A percentile compares a stretch with the other conserved stretches of the same genome.
Conservation (phyloP, 2,888 invertebrate genomes). For the Argyresthia goedartella region DNA sequence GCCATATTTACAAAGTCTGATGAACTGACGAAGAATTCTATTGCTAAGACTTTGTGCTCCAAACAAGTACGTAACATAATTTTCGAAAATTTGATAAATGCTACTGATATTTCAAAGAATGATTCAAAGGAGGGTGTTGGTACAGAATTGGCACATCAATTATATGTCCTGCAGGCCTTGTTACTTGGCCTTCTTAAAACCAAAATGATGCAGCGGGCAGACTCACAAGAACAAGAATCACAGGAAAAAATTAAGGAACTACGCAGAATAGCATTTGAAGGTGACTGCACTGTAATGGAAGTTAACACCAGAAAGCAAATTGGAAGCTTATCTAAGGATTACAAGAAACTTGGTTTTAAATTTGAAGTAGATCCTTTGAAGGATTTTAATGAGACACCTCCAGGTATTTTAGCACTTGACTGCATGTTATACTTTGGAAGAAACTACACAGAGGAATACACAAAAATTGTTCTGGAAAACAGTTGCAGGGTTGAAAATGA, state of each 20-base stretch:
- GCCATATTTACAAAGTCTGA: slow-evolving; percentile 93
- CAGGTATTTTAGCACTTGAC: slow-evolving; percentile 91
- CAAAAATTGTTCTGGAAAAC: slow-evolving; percentile 91
- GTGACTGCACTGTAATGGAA: slow-evolving; percentile 76
- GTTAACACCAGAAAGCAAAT: slow-evolving; percentile 76
- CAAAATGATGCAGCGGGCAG: slow-evolving; percentile 88
- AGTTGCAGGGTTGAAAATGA: slow-evolving; percentile 85
- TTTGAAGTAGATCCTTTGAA: slow-evolving; percentile 92
- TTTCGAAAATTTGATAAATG: slow-evolving; percentile 81
- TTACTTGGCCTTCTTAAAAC: slow-evolving; percentile 89
- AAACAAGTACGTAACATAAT: slow-evolving; percentile 89
- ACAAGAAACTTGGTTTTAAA: slow-evolving; percentile 94
- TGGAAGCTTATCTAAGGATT: slow-evolving; percentile 86
- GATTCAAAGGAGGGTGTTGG: slow-evolving; percentile 75
- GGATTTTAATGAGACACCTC: slow-evolving; percentile 93
- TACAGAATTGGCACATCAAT: slow-evolving; percentile 93
- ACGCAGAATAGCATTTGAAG: slow-evolving; percentile 91
- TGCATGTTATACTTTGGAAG: slow-evolving; percentile 97
- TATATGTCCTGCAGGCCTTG: slow-evolving; percentile 92
- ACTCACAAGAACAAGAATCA: slow-evolving; percentile 89
- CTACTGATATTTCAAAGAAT: slow-evolving; percentile 45
- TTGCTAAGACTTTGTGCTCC: slow-evolving; percentile 85
- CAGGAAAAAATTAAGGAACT: slow-evolving; percentile 93
- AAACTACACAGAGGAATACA: slow-evolving; percentile 89
- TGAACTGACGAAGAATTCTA: slow-evolving; percentile 77